Percentiles rank a stretch among this genome's conserved stretches.
Evolutionary conservation across 2,113 vertebrate genomes (phyloP).

Genomic region (Cottus gobio): DNA sequence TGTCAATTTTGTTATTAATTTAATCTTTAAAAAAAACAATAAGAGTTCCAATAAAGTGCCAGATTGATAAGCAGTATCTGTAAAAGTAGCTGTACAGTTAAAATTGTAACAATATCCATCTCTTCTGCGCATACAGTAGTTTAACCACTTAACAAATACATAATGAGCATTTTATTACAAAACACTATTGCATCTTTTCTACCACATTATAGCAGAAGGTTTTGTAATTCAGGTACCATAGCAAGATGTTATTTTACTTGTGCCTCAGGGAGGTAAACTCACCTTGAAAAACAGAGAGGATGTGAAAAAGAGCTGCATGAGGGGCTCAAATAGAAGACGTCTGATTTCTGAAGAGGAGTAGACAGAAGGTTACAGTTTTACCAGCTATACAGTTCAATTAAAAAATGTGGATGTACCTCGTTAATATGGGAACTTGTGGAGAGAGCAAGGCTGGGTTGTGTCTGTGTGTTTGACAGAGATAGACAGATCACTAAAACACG

Average conservation of each 20-base stretch:
- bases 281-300: constrained; percentile 95
- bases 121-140: not conserved
- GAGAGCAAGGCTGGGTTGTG: not conserved
- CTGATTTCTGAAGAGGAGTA: constrained; percentile 84
- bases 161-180: not conserved
- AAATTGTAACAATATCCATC: not conserved
- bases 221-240: not conserved
- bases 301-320: constrained; percentile 92
- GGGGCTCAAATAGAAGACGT: constrained; percentile 84
- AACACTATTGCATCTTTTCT: not conserved
- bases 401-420: not conserved
- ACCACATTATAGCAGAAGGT: not conserved
- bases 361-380: constrained; percentile 36
- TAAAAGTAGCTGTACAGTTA: not conserved
- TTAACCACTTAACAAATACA: constrained; percentile 13
- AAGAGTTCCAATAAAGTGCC: not conserved
- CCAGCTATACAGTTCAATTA: not conserved
- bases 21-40: not conserved
- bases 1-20: no score
- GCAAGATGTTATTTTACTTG: not conserved
- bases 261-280: constrained; percentile 21
- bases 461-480: not conserved
- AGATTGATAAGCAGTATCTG: not conserved
- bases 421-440: not conserved
- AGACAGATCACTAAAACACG: not conserved